A percentile compares a stretch with the other conserved stretches of the same genome.
phyloP scores from a whole-genome alignment of 2,797 vertebrate genomes.

The Neosilurus mollespiculum region DNA sequence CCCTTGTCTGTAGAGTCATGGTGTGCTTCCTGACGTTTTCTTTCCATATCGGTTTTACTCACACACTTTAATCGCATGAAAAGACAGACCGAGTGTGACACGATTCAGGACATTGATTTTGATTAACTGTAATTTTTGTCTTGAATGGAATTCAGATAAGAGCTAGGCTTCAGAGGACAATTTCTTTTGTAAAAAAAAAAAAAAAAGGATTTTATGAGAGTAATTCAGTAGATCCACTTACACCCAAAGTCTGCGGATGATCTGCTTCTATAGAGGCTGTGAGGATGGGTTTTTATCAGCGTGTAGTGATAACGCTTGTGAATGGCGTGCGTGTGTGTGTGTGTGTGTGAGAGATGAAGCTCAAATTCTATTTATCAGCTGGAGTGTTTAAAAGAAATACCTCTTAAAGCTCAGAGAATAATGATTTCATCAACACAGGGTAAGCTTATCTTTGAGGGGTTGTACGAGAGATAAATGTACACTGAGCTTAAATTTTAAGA shows the following conservation, averaged over 20 bases:
- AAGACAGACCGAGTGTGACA: slow-evolving; percentile 12
- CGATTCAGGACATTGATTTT: slow-evolving; percentile 15
- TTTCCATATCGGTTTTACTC: neutral
- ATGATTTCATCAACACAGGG: slow-evolving; percentile 29
- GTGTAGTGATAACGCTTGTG: slow-evolving; percentile 8
- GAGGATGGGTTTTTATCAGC: slow-evolving; percentile 19
- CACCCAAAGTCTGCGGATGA: neutral
- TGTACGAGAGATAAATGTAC: neutral
- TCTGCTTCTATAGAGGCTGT: neutral
- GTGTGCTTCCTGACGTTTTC: slow-evolving; percentile 1
- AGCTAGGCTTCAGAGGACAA: neutral
- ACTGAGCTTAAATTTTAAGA: neutral
- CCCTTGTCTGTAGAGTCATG: neutral
- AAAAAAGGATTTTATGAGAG: slow-evolving; percentile 15
- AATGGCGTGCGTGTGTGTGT: neutral
- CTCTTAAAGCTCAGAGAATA: neutral
- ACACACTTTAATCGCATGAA: slow-evolving; percentile 15
- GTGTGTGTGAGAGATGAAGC: neutral
- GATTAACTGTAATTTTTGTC: slow-evolving; percentile 8
- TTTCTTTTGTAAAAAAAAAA: slow-evolving; percentile 10
- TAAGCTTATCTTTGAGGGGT: neutral
- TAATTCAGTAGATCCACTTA: slow-evolving; percentile 20
- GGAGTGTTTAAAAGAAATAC: neutral
- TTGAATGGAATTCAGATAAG: slow-evolving; percentile 18
- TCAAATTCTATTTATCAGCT: neutral